phyloP scores from a whole-genome alignment of 2,113 vertebrate species.

The Lophotis ruficrista region DNA sequence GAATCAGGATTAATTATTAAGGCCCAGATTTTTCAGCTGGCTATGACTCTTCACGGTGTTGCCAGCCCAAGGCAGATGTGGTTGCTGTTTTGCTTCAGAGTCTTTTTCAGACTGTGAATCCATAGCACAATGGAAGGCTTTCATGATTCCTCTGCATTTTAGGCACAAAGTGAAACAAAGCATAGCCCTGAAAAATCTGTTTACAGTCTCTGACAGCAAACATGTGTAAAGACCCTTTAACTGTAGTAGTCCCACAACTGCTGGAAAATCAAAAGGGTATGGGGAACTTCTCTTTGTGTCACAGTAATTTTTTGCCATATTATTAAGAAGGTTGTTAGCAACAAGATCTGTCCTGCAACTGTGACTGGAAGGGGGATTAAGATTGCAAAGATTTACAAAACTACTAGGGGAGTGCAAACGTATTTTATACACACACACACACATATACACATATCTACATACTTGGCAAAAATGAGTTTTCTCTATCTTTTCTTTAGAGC shows the following conservation, averaged over 20 bases:
- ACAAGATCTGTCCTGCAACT: background rate
- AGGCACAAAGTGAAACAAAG: background rate
- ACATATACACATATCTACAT: background rate
- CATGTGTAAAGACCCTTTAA: background rate
- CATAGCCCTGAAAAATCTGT: background rate
- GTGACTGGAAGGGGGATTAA: background rate
- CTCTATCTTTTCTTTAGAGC: background rate
- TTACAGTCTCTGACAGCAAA: background rate
- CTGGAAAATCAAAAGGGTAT: background rate
- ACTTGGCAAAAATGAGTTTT: background rate
- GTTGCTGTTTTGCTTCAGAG: background rate
- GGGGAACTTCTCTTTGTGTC: background rate
- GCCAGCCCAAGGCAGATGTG: background rate
- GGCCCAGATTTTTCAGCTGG: background rate
- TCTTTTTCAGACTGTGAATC: background rate
- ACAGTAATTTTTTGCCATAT: background rate
- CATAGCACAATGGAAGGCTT: background rate
- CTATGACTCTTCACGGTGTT: background rate
- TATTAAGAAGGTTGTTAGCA: background rate
- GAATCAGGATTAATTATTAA: background rate
- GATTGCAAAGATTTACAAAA: background rate
- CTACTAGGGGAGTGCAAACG: background rate
- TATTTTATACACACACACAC: background rate
- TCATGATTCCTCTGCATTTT: background rate
- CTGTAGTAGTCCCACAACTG: accelerated